Percentiles rank a stretch among this genome's conserved stretches.
Conservation (phyloP, 2,888 invertebrate genomes). For the Gandaritis pyraliata region DNA sequence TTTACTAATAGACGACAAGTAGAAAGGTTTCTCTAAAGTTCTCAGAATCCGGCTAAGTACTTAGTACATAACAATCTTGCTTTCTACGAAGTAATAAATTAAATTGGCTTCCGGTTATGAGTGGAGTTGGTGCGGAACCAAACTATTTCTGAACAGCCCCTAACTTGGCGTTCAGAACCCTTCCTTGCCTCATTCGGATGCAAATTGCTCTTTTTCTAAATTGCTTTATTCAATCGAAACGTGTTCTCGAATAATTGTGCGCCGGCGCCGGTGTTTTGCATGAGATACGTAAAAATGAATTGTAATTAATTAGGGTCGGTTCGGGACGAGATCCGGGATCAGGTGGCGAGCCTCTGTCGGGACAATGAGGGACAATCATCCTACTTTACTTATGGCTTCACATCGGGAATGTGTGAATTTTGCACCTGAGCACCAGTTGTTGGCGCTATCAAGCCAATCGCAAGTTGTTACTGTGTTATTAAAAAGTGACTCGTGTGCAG, state of each 20-base stretch:
- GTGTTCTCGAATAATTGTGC: conserved; percentile 74
- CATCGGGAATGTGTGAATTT: neutral
- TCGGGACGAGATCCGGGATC: conserved; percentile 6
- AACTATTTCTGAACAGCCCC: neutral
- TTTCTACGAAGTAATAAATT: neutral
- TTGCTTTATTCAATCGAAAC: conserved; percentile 80
- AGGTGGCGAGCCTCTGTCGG: conserved; percentile 7
- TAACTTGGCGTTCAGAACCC: conserved; percentile 50
- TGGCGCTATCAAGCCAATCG: neutral
- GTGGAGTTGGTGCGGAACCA: conserved; percentile 22
- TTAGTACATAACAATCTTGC: neutral
- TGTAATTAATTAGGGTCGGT: conserved; percentile 38
- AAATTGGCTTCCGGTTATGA: conserved; percentile 5
- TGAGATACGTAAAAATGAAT: conserved; percentile 34
- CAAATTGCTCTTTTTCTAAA: conserved; percentile 78
- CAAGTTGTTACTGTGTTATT: neutral
- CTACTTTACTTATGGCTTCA: conserved; percentile 11
- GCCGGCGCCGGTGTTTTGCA: conserved; percentile 19
- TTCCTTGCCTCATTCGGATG: conserved; percentile 73
- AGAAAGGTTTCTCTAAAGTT: neutral
- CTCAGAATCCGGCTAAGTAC: conserved; percentile 3
- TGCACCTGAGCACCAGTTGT: neutral
- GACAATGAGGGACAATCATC: conserved; percentile 16
- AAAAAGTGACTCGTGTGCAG: too few relatives aligned
- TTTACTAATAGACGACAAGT: too few relatives aligned